These are phyloP conservation scores for Margarornis squamiger DNA, from an alignment of 2,797 vertebrate species.

Conservation along the genomic window DNA sequence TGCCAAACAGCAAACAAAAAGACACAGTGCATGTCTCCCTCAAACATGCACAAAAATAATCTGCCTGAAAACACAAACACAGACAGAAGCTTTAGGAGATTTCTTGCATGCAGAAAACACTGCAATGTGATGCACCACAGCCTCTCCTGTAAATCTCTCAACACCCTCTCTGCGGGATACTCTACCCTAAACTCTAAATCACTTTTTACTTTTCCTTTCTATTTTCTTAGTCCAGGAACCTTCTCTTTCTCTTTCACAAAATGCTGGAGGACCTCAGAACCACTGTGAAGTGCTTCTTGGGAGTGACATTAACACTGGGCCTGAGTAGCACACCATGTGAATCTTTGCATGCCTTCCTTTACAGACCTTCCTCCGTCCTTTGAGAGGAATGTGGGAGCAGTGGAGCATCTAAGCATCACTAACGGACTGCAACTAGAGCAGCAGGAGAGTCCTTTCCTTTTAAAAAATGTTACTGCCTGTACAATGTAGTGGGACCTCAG, in stretches of 20 bases:
- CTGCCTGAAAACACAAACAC: background rate
- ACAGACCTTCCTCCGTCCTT: background rate
- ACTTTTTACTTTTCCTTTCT: background rate
- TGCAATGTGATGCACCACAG: background rate
- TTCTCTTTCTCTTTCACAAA: background rate
- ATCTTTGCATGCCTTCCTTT: background rate
- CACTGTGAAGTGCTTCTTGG: background rate
- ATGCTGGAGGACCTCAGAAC: background rate
- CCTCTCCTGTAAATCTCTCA: background rate
- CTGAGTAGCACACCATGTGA: background rate
- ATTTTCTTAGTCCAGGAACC: background rate
- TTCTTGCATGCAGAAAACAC: background rate
- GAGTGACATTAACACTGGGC: background rate
- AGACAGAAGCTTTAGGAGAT: background rate
- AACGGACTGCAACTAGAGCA: background rate
- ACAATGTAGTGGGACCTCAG: background rate
- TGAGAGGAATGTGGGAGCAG: conserved; percentile 23
- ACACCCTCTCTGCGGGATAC: background rate
- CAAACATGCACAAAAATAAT: background rate
- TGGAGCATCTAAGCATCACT: conserved; percentile 35
- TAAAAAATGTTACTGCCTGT: conserved; percentile 33
- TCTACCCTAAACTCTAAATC: background rate
- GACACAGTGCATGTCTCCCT: background rate
- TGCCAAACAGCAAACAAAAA: background rate
- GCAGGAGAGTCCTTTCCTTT: conserved; percentile 30